Percentiles rank a stretch among this genome's conserved stretches.
phyloP scores from a whole-genome alignment of 2,888 invertebrate genomes.

The Poecilobothrus nobilitatus region DNA sequence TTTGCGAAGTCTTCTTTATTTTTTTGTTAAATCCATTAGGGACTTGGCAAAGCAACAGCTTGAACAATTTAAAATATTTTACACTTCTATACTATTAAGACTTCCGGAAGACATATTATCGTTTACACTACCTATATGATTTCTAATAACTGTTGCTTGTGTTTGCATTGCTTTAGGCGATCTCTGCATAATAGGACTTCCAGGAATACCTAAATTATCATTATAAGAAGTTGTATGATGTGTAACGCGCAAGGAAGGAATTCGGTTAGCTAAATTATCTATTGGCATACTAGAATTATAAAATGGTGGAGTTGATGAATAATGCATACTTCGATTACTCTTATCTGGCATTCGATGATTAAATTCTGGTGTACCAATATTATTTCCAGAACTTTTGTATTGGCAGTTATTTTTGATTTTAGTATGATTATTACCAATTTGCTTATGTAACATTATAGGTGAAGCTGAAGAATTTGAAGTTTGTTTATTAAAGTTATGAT shows the following conservation, averaged over 20 bases:
- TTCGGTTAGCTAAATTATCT: slow-evolving; percentile 34
- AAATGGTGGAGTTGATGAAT: slow-evolving; percentile 18
- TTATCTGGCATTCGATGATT: slow-evolving; percentile 39
- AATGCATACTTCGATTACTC: slow-evolving; percentile 35
- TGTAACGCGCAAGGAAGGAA: slow-evolving; percentile 39
- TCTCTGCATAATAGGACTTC: slow-evolving; percentile 41
- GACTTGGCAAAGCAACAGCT: too few relatives aligned
- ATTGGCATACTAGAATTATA: slow-evolving; percentile 28
- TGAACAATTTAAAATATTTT: slow-evolving; percentile 5
- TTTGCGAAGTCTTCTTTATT: too few relatives aligned
- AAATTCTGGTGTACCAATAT: slow-evolving; percentile 32
- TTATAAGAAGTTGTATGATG: slow-evolving; percentile 35
- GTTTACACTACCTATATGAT: slow-evolving; percentile 42
- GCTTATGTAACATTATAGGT: slow-evolving; percentile 36
- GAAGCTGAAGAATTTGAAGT: slow-evolving; percentile 25
- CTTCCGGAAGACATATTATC: slow-evolving; percentile 45
- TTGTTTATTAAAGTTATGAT: slow-evolving; percentile 18
- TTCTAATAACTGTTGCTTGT: slow-evolving; percentile 35
- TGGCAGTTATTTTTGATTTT: slow-evolving; percentile 20
- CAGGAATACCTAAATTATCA: slow-evolving; percentile 36
- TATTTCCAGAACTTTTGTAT: slow-evolving; percentile 18
- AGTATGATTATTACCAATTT: slow-evolving; percentile 22
- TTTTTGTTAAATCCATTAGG: too few relatives aligned
- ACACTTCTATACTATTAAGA: slow-evolving; percentile 45
- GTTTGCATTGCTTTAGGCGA: slow-evolving; percentile 43